Evolutionary conservation across 2,888 invertebrate species (phyloP).

Genomic region (Nematopogon swammerdamellus): DNA sequence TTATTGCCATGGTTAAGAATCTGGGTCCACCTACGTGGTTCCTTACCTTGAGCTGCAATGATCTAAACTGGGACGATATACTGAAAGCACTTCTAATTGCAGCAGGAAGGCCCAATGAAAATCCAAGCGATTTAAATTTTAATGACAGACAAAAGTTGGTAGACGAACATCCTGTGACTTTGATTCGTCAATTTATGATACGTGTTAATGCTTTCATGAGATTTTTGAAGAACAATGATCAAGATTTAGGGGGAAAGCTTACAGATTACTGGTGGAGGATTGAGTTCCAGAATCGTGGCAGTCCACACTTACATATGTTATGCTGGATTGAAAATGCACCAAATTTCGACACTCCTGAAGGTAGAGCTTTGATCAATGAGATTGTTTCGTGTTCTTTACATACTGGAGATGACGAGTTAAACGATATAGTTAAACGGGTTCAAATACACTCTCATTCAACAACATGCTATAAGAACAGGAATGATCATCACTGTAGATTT

Average conservation of each 20-base stretch:
- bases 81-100: conserved; percentile 14
- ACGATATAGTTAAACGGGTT: too few relatives aligned
- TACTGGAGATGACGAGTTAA: too few relatives aligned
- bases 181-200: conserved; percentile 10
- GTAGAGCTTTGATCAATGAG: too few relatives aligned
- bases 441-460: too few relatives aligned
- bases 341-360: too few relatives aligned
- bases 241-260: too few relatives aligned
- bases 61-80: conserved; percentile 16
- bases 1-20: conserved; percentile 13
- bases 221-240: too few relatives aligned
- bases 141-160: conserved; percentile 4
- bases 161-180: conserved; percentile 10
- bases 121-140: conserved; percentile 5
- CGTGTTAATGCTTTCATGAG: conserved; percentile 8
- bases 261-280: conserved; percentile 7
- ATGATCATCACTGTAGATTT: too few relatives aligned
- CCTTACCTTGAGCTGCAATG: conserved; percentile 12
- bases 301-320: conserved; percentile 10
- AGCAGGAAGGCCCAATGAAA: conserved; percentile 8
- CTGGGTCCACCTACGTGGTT: conserved; percentile 15
- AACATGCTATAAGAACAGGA: too few relatives aligned
- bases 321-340: too few relatives aligned
- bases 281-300: conserved; percentile 14
- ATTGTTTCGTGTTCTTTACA: too few relatives aligned